These are phyloP conservation scores for Panulirus ornatus DNA, from an alignment of 1,140 invertebrate genomes.

Conservation along the genomic window DNA sequence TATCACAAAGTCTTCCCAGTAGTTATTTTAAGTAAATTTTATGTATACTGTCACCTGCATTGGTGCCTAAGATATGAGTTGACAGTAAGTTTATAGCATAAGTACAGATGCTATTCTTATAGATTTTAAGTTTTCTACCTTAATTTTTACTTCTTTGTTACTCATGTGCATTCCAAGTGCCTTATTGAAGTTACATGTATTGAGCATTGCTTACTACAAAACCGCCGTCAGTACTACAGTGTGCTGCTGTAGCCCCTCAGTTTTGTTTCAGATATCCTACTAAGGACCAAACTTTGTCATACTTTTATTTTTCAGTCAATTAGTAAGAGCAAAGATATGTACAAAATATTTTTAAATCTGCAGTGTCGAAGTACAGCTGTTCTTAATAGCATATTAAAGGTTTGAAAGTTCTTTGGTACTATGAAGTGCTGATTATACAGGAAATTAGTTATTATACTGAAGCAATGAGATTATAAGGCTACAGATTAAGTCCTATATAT, in stretches of 20 bases:
- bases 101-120: conserved; percentile 51
- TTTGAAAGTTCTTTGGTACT: background rate
- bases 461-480: background rate
- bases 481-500: background rate
- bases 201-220: conserved; percentile 35
- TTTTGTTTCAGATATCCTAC: conserved; percentile 10
- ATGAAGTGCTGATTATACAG: background rate
- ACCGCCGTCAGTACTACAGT: conserved; percentile 15
- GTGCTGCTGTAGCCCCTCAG: conserved; percentile 27
- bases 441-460: too few species aligned
- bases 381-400: background rate
- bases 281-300: background rate
- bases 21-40: conserved; percentile 67
- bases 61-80: conserved; percentile 26
- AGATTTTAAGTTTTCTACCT: conserved; percentile 65
- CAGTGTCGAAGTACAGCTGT: conserved; percentile 3
- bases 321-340: conserved; percentile 20
- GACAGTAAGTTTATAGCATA: conserved; percentile 59
- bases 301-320: background rate
- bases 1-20: conserved; percentile 73
- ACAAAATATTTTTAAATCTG: conserved; percentile 12
- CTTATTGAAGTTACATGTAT: conserved; percentile 55
- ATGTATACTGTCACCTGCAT: conserved; percentile 25
- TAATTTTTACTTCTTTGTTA: conserved; percentile 45
- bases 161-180: conserved; percentile 63